These are phyloP conservation scores for Notodonta dromedarius DNA, from an alignment of 2,888 invertebrate species.

Conservation along the genomic window DNA sequence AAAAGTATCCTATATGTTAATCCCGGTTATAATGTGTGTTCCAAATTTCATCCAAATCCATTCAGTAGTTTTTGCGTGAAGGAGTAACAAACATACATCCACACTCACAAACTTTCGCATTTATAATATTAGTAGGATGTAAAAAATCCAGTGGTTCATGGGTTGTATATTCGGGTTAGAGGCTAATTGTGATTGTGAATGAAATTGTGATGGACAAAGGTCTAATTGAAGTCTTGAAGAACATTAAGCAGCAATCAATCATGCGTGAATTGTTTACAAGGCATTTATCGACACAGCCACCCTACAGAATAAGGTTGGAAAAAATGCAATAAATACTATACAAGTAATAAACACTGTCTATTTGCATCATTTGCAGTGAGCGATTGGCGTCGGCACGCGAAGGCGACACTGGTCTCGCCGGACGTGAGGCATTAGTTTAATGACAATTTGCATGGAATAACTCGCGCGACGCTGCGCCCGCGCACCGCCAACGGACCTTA, in stretches of 20 bases:
- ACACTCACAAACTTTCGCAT: too few species aligned
- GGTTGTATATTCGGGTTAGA: slow-evolving; percentile 16
- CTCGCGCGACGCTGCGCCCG: slow-evolving; percentile 24
- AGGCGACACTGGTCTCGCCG: slow-evolving; percentile 62
- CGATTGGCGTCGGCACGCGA: slow-evolving; percentile 50
- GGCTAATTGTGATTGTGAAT: not conserved
- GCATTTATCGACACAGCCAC: not conserved
- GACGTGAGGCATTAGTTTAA: slow-evolving; percentile 72
- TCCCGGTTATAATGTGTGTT: too few species aligned
- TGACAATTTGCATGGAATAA: slow-evolving; percentile 65
- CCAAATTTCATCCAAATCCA: too few species aligned
- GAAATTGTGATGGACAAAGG: not conserved
- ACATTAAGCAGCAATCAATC: not conserved
- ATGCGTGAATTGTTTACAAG: not conserved
- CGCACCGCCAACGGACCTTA: slow-evolving; percentile 30
- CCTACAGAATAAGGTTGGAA: slow-evolving; percentile 13
- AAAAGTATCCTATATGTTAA: too few species aligned
- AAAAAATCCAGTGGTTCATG: slow-evolving; percentile 28
- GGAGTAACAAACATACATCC: too few species aligned
- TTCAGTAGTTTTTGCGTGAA: too few species aligned
- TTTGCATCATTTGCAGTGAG: slow-evolving; percentile 41
- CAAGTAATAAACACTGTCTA: slow-evolving; percentile 25
- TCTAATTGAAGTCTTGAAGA: not conserved
- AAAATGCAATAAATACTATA: slow-evolving; percentile 17
- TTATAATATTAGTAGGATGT: too few species aligned